phyloP scores from a whole-genome alignment of 2,113 vertebrate genomes.

The Oceanodroma tethys region DNA sequence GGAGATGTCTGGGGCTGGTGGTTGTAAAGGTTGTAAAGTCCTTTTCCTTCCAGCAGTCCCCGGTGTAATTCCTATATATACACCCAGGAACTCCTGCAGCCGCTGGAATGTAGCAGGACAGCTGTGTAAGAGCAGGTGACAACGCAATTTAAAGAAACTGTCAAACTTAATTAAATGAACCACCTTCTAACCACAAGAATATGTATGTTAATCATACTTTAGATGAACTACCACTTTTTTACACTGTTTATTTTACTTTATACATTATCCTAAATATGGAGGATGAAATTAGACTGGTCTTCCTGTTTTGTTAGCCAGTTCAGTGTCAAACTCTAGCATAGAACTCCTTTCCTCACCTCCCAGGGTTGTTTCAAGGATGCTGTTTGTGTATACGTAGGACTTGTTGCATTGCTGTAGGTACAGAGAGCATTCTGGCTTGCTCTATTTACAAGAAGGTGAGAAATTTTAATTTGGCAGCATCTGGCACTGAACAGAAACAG shows the following conservation, averaged over 20 bases:
- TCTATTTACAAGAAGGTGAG: background rate
- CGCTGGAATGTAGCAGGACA: background rate
- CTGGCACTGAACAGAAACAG: background rate
- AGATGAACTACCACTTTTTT: background rate
- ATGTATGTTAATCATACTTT: background rate
- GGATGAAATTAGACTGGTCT: background rate
- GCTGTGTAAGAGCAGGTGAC: background rate
- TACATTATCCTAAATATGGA: background rate
- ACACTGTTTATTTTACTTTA: background rate
- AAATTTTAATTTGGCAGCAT: background rate
- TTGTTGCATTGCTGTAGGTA: background rate
- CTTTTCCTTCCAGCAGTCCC: background rate
- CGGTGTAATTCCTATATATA: rapidly evolving
- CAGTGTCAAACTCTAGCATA: background rate
- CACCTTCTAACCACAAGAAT: background rate
- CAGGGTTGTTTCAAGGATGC: background rate
- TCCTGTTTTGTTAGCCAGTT: background rate
- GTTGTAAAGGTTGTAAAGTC: background rate
- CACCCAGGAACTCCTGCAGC: background rate
- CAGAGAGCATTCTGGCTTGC: background rate
- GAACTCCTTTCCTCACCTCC: background rate
- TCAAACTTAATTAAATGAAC: background rate
- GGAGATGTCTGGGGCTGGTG: background rate
- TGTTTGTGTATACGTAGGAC: background rate
- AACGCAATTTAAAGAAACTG: background rate